Base-by-base conservation (phyloP, 1,140 invertebrate genomes). In the Pseudoatta argentina region DNA sequence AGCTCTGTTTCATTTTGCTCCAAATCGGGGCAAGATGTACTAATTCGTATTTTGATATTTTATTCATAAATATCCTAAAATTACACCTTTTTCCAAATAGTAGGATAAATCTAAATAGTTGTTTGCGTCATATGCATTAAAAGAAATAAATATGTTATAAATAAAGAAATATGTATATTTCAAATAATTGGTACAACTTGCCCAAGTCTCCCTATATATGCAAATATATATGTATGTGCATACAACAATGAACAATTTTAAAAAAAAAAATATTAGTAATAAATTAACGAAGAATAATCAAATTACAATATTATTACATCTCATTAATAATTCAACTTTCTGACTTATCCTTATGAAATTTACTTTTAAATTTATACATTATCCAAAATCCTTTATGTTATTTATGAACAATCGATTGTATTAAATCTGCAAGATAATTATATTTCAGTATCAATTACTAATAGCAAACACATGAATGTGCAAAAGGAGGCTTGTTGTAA, bases 281-380 rank as follows among this genome's bases (percentile, higher is more conserved):
- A 27, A 27, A 64, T 57, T 55, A 34, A 51, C 27, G 0, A 3
- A 24, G 14, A 39, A 16, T 59, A 21, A 10, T 51, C 6, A 77
- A 53, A 27, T n/a, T 34, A 16, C 3, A n/a, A 27, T 77, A 63
- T 63, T 30, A 30, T 77, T 48, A 27, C 8, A 63, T 63, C 4
- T 77, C 3, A 12, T 44, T 61, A 76, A 27, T 16, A 10, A 79
- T 55, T 55, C 27, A 79, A 66, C 16, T 79, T 39, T 51, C 18
- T 63, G 51, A 51, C 8, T 66, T 34, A 53, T 10, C 51, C 21
- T 64, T 44, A 0, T 21, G 0, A 51, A 67, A 72, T 21, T 27
- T 0, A 30, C 21, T 61, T 27, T 21, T 53, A 21, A 39, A n/a
- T 67, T 27, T 67, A 53, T 44, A 10, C 3, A 44, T 59, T 14